Conservation (phyloP, 2,113 vertebrate genomes). For the Eleginops maclovinus region DNA sequence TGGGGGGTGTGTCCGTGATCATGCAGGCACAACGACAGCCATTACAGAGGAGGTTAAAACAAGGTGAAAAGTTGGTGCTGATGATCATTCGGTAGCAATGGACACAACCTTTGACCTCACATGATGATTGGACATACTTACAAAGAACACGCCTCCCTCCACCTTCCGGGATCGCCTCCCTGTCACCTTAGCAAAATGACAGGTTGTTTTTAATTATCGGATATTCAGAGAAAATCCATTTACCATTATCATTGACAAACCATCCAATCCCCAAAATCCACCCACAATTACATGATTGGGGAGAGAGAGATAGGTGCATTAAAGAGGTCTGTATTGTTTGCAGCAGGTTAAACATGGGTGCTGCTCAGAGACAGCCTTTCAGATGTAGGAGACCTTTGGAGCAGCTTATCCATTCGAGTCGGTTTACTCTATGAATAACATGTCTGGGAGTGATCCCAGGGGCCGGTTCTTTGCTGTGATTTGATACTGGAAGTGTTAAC, state of each 20-base stretch:
- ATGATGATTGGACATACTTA: slow-evolving; percentile 78
- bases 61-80: slow-evolving; percentile 35
- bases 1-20: slow-evolving; percentile 36
- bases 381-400: slow-evolving; percentile 50
- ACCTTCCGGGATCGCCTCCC: slow-evolving; percentile 85
- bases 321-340: neutral
- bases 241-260: neutral
- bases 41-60: slow-evolving; percentile 35
- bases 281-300: neutral
- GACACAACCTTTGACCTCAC: slow-evolving; percentile 37
- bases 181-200: slow-evolving; percentile 82
- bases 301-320: neutral
- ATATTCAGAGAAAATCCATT: neutral
- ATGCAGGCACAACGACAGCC: slow-evolving; percentile 52
- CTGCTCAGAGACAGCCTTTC: neutral
- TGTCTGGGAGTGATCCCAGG: slow-evolving; percentile 37
- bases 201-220: slow-evolving; percentile 69
- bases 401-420: slow-evolving; percentile 45
- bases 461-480: slow-evolving; percentile 51
- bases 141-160: slow-evolving; percentile 86
- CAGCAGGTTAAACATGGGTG: neutral
- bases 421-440: slow-evolving; percentile 70
- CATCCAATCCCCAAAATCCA: neutral
- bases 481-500: slow-evolving; percentile 67
- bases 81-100: slow-evolving; percentile 20